Conservation (phyloP, 2,888 invertebrate species). For the Melolontha melolontha region DNA sequence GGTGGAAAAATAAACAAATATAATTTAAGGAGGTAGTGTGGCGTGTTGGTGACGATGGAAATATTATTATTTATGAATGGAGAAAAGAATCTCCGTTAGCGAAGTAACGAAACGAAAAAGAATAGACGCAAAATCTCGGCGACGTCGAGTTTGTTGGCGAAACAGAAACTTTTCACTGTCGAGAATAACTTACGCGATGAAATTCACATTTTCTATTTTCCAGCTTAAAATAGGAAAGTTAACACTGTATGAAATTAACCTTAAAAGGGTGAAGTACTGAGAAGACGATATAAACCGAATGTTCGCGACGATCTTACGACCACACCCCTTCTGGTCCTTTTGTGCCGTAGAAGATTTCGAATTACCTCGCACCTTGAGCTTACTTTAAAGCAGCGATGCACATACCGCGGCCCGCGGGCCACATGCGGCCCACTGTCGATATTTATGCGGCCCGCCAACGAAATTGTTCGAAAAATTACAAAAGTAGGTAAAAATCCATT, state of each 20-base stretch:
- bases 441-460: no score
- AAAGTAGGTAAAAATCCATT: no score
- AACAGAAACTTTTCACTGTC: conserved; percentile 52
- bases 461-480: no score
- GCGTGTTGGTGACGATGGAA: conserved; percentile 44
- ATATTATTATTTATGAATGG: background rate
- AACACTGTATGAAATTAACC: conserved; percentile 58
- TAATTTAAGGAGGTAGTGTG: conserved; percentile 55
- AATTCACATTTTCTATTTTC: conserved; percentile 56
- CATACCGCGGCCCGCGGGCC: no score
- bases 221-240: conserved; percentile 56
- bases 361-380: conserved; percentile 4
- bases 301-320: conserved; percentile 21
- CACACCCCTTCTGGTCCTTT: conserved; percentile 27
- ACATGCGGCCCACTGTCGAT: no score
- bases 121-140: conserved; percentile 2
- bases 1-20: conserved; percentile 53
- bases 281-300: conserved; percentile 19
- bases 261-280: conserved; percentile 46
- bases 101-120: conserved; percentile 49
- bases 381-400: no score
- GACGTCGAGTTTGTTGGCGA: conserved; percentile 42
- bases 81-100: background rate
- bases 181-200: conserved; percentile 53
- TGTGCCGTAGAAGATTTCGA: conserved; percentile 10